Evolutionary conservation across 1,140 invertebrate genomes (phyloP).

Genomic region (Pomacea maculata): DNA sequence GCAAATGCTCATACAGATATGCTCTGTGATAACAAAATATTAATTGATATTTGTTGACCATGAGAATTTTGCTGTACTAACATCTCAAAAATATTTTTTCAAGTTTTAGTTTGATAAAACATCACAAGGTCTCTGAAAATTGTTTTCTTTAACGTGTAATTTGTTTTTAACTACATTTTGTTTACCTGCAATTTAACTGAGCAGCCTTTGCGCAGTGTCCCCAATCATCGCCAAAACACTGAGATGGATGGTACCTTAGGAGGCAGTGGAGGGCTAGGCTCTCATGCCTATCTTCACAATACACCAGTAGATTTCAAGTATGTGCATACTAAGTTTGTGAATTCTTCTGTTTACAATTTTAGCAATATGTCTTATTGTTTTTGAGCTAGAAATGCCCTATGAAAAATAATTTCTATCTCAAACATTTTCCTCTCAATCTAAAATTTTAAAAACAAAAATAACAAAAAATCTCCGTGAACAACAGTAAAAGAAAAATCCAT

Average conservation of each 20-base stretch:
- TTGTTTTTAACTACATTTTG: neutral
- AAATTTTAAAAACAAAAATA: too few relatives aligned
- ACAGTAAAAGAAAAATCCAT: too few relatives aligned
- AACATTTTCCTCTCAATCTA: too few relatives aligned
- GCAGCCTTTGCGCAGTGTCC: constrained; percentile 43
- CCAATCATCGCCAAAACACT: constrained; percentile 54
- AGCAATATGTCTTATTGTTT: too few relatives aligned
- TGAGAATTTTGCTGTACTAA: neutral
- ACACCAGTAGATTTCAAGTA: constrained; percentile 64
- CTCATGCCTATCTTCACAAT: constrained; percentile 63
- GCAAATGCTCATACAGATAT: neutral
- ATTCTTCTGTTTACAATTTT: too few relatives aligned
- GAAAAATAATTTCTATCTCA: too few relatives aligned
- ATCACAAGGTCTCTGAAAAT: too few relatives aligned
- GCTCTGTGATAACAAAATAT: neutral
- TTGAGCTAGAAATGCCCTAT: too few relatives aligned
- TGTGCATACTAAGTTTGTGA: constrained; percentile 3
- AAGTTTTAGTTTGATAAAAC: too few relatives aligned
- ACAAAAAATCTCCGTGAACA: too few relatives aligned
- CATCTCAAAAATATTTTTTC: too few relatives aligned
- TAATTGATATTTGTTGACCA: neutral
- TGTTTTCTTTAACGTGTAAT: neutral
- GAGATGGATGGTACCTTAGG: constrained; percentile 52
- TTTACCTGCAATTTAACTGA: neutral
- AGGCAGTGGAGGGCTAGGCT: constrained; percentile 60